Evolutionary conservation across 2,888 invertebrate species (phyloP), one percentile per base, ranked within the genome.

Genomic region (Petrophora chlorosata): DNA sequence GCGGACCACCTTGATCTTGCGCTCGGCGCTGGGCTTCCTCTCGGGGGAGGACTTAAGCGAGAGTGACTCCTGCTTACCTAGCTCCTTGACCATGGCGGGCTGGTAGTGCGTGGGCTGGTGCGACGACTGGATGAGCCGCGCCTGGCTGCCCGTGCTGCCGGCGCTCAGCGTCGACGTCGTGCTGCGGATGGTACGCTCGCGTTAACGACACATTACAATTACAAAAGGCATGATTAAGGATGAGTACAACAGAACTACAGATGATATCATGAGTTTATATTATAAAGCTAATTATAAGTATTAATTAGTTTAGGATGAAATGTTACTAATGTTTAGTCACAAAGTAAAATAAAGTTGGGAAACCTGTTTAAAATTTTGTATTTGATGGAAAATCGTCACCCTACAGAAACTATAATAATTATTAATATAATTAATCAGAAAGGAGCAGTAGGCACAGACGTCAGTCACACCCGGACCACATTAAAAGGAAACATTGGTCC

Each of bases 141-240:
- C 97, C 88, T 97, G 97, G 82, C 96, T 97, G 74, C 97, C 96
- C 40, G 97, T 97, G 87, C 97, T 97, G 76, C 97, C 97, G 53
- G 97, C 97, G 68, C 97, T 97, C 78, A 98, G 92, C 56, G 98
- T 98, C 71, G 97, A 97, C 67, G 97, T 97, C 74, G 97, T 97
- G 91, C 97, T 97, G 91, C 71, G 86, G 90, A 25, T 25, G 19
- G 1, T 4, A 19, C 7, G 7, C 4, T 19, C 19, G 7, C 7
- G 19, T 19, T 19, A 19, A 5, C 7, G 7, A 5, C 19, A n/a
- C n/a, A n/a, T n/a, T n/a, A n/a, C n/a, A n/a, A n/a, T n/a, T n/a
- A n/a, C n/a, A n/a, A n/a, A n/a, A n/a, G n/a, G n/a, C n/a, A 19
- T 19, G 19, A 5, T 1, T 19, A 19, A 7, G 19, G 19, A 19